Evolutionary conservation across 1,140 invertebrate species (phyloP), one percentile per base, ranked within the genome.

Genomic region (Psix sp.): DNA sequence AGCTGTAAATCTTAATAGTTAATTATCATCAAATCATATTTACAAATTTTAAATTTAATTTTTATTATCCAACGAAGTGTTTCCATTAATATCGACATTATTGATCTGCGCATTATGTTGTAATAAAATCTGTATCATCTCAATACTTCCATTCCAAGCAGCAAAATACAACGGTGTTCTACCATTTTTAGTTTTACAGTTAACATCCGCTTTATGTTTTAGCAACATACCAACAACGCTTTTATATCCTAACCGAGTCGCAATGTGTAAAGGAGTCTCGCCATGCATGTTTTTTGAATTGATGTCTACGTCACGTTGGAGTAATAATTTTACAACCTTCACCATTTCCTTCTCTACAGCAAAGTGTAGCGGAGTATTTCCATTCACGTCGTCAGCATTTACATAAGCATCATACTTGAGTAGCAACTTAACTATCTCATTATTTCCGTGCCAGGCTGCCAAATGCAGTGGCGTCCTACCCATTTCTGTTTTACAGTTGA

Each of bases 331-430:
- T 3, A 33, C n/a, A 4, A 33, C n/a, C n/a, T 33, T 10, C 29
- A 33, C n/a, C 5, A 11, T 35, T 35, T 11, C 33, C 6, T 35
- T 2, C 6, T 13, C 5, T 6, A 11, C 17, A 3, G 39, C 39
- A n/a, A 17, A 21, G 13, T 20, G 17, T 3, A 42, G 11, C 2
- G 39, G 18, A 5, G 18, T 21, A n/a, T 21, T 11, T 2, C 18
- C 39, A 13, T 11, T n/a, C 3, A 1, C 11, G 24, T 42, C 39
- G 0, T 21, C n/a, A 4, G 9, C 9, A 40, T 20, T 20, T 1
- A 15, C 14, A 20, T 40, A 7, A 1, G 38, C 38, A 40, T 40
- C n/a, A n/a, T 40, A n/a, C 10, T 40, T 9, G 9, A 40, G 16
- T n/a, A 40, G 10, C 1, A 40, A 2, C n/a, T 40, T 13, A 11